Conservation (phyloP, 2,797 vertebrate genomes). For the Esox masquinongy region DNA sequence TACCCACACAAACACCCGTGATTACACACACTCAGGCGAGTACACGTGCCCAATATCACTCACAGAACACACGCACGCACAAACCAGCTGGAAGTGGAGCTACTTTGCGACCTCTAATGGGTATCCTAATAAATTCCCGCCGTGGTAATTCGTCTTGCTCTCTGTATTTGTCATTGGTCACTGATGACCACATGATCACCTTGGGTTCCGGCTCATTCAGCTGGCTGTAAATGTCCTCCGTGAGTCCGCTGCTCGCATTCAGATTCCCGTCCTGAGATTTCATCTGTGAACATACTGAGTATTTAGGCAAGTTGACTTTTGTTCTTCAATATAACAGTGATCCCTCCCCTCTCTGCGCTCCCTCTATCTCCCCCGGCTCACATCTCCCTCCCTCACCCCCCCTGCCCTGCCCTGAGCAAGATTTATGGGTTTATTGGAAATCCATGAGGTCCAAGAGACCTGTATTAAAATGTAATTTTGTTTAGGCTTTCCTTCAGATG, state of each 20-base stretch:
- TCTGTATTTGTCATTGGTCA: not conserved
- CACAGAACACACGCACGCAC: too few relatives aligned
- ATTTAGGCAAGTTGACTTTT: not conserved
- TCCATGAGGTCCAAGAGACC: constrained; percentile 36
- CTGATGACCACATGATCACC: not conserved
- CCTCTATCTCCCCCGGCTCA: not conserved
- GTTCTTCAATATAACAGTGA: too few relatives aligned
- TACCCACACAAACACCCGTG: not conserved
- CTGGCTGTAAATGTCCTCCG: too few relatives aligned
- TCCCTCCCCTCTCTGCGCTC: not conserved
- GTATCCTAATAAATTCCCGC: too few relatives aligned
- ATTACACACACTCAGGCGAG: not conserved
- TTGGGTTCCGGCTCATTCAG: too few relatives aligned
- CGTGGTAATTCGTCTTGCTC: not conserved
- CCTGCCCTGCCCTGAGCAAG: constrained; percentile 6
- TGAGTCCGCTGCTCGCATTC: too few relatives aligned
- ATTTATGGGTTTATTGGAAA: constrained; percentile 50
- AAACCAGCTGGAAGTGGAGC: too few relatives aligned
- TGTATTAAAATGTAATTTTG: constrained; percentile 39
- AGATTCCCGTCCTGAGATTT: too few relatives aligned
- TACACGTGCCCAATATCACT: too few relatives aligned
- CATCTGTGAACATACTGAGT: not conserved
- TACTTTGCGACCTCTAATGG: too few relatives aligned
- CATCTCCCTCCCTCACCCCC: not conserved
- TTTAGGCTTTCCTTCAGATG: constrained; percentile 35